Base-by-base conservation (phyloP, 2,113 vertebrate genomes). In the Pomatostomus ruficeps region DNA sequence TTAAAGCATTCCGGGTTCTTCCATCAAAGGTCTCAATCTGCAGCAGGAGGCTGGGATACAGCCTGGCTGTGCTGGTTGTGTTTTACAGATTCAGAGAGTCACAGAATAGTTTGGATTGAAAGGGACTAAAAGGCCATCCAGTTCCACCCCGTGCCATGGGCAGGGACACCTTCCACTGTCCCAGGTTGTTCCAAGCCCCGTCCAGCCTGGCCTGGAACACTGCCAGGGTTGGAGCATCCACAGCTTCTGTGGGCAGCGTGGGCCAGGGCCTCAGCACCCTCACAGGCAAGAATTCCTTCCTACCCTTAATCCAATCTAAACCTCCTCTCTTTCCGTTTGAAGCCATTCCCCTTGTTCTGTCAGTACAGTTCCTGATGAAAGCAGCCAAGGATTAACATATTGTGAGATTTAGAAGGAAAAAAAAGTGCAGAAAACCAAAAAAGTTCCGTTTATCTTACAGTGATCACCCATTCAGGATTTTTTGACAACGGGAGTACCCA, bases 401-500 rank as follows among this genome's bases (percentile, higher is more conserved):
- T 61, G 11, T 42, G 18, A 4, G 55, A 57, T 71, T 43, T 38
- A 28, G 19, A 52, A 20, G 12, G 14, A 12, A 31, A 9, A 33
- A 48, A 22, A 51, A 12, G 8, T 3, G 26, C 6, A 6, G 4
- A 49, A 48, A 83, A 63, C 38, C 11, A 4, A 55, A 65, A 36
- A 62, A n/a, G 7, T 40, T 40, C 8, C 15, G 5, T 42, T 3
- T 62, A 5, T 31, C 43, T 82, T 73, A 81, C 52, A 10, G 20
- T n/a, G 9, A 21, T 70, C 23, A 17, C 58, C 35, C 11, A 19
- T 10, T n/a, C 45, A 55, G 21, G 45, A 33, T 40, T 94, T 96
- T 45, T 83, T 74, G 17, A 70, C 52, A 52, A 89, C 23, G 36
- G 98, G 71, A 40, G 14, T 58, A 36, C 13, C 42, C 67, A 98